A percentile compares a stretch with the other conserved stretches of the same genome.
Evolutionary conservation across 2,888 invertebrate genomes (phyloP).

Genomic region (Philaethria dido): DNA sequence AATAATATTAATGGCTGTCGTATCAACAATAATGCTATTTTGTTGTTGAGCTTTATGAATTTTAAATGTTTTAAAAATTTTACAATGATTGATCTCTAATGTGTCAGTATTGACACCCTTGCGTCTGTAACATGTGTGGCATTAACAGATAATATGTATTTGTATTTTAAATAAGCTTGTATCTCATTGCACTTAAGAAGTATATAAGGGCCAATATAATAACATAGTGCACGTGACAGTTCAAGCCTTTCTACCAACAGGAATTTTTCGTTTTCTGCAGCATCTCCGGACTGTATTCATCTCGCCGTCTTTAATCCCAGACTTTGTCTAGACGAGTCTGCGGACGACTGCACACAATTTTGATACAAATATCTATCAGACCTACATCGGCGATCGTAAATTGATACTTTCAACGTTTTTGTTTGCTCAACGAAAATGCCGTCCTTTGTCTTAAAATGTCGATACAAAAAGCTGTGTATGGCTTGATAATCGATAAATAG

Average conservation of each 20-base stretch:
- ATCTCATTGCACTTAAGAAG: slow-evolving; percentile 60
- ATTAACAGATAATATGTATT: not conserved
- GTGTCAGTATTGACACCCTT: slow-evolving; percentile 38
- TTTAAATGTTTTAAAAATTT: slow-evolving; percentile 54
- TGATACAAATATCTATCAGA: slow-evolving; percentile 55
- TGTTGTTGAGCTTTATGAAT: slow-evolving; percentile 65
- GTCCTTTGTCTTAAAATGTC: slow-evolving; percentile 37
- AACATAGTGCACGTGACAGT: slow-evolving; percentile 78
- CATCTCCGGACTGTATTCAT: slow-evolving; percentile 71
- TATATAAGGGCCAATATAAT: slow-evolving; percentile 77
- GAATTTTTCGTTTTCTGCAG: slow-evolving; percentile 73
- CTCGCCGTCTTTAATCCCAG: slow-evolving; percentile 77
- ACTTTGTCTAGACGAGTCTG: slow-evolving; percentile 70
- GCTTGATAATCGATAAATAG: slow-evolving; percentile 33
- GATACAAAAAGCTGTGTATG: slow-evolving; percentile 35
- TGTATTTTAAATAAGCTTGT: not conserved
- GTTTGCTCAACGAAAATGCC: slow-evolving; percentile 40
- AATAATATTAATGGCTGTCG: slow-evolving; percentile 79
- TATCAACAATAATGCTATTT: slow-evolving; percentile 68
- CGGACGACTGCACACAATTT: slow-evolving; percentile 59
- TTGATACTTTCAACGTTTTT: slow-evolving; percentile 44
- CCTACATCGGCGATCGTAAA: slow-evolving; percentile 48
- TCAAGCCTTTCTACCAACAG: slow-evolving; percentile 72
- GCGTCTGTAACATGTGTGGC: not conserved
- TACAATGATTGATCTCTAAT: slow-evolving; percentile 43